Conservation (phyloP, 2,888 invertebrate genomes). For the Hemaris fuciformis region DNA sequence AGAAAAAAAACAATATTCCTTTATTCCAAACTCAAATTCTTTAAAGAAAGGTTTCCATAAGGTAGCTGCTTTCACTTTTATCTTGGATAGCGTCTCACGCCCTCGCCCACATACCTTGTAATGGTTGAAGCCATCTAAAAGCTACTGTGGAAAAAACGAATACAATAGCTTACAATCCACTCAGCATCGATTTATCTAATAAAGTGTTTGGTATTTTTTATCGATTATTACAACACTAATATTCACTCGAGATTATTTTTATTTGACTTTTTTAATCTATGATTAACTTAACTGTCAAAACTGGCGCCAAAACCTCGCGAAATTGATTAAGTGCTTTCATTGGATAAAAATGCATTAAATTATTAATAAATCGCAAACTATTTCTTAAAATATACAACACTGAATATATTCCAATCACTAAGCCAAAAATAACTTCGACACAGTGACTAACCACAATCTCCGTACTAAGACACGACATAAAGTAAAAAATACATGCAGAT, state of each 20-base stretch:
- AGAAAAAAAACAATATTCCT: too few relatives aligned
- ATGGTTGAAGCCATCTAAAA: not conserved
- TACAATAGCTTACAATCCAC: not conserved
- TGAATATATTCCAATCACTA: not conserved
- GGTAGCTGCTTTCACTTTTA: not conserved
- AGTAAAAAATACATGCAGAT: conserved; percentile 16
- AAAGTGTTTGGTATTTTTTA: too few relatives aligned
- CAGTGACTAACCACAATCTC: not conserved
- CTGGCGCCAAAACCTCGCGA: too few relatives aligned
- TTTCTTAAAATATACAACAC: not conserved
- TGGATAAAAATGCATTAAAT: not conserved
- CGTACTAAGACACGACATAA: not conserved
- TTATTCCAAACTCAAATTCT: not conserved
- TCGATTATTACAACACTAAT: too few relatives aligned
- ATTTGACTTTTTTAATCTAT: too few relatives aligned
- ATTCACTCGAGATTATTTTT: too few relatives aligned
- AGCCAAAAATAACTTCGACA: not conserved
- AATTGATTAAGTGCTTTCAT: too few relatives aligned
- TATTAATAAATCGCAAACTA: not conserved
- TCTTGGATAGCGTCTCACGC: not conserved
- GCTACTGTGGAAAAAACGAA: not conserved
- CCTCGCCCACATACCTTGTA: not conserved
- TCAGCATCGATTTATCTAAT: not conserved
- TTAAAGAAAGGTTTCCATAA: not conserved
- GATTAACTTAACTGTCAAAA: too few relatives aligned